Evolutionary conservation across 37 sponge, comb jelly and placozoan genomes (phyloP).

Genomic region (Lycopodina hypogea): DNA sequence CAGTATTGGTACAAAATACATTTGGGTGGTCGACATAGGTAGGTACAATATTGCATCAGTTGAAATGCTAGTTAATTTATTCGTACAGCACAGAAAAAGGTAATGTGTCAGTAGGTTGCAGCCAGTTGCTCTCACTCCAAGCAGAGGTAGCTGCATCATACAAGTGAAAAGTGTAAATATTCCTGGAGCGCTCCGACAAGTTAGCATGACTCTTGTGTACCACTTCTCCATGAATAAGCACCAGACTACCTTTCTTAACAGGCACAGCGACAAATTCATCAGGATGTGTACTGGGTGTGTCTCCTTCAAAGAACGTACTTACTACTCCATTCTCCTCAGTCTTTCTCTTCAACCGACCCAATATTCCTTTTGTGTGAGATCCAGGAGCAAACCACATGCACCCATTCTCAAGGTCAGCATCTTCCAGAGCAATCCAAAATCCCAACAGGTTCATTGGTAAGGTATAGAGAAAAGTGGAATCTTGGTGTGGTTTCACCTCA

Average conservation of each 20-base stretch:
- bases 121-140: conserved; percentile 93
- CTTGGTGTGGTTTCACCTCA: conserved; percentile 80
- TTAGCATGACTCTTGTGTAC: conserved; percentile 88
- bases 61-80: too few relatives aligned
- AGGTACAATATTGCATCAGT: background rate
- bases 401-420: conserved; percentile 87
- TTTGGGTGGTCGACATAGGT: background rate
- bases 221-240: conserved; percentile 91
- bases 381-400: conserved; percentile 97
- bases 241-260: conserved; percentile 80
- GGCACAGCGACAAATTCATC: conserved; percentile 70
- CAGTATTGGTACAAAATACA: too few relatives aligned
- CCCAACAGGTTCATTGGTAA: conserved; percentile 78
- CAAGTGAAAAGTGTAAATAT: conserved; percentile 95
- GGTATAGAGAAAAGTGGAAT: conserved; percentile 89
- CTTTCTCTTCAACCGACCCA: conserved; percentile 34
- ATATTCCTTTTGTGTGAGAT: conserved; percentile 63
- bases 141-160: conserved; percentile 79
- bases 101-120: conserved; percentile 70
- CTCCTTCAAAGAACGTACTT: conserved; percentile 36
- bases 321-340: conserved; percentile 36
- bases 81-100: conserved; percentile 77
- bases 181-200: conserved; percentile 67
- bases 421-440: conserved; percentile 97
- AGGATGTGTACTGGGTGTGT: conserved; percentile 18